Evolutionary conservation across 2,888 invertebrate genomes (phyloP).

Genomic region (Monopis laevigella): DNA sequence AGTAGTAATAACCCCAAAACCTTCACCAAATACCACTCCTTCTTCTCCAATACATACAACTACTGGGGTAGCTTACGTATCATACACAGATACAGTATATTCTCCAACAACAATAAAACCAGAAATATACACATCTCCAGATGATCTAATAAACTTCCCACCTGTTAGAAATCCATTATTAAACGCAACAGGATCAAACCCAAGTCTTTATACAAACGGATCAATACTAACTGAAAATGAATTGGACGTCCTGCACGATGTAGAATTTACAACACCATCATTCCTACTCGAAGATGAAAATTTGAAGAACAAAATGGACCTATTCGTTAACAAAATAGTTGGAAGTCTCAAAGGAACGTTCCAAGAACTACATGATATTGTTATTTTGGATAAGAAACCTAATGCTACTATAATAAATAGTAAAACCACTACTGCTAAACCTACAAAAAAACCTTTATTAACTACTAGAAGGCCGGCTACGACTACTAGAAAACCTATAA

Average conservation of each 20-base stretch:
- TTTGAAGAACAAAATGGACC: slow-evolving; percentile 80
- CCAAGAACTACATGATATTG: slow-evolving; percentile 80
- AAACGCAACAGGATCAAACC: slow-evolving; percentile 71
- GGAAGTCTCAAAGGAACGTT: slow-evolving; percentile 86
- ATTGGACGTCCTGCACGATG: slow-evolving; percentile 54
- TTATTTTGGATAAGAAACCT: slow-evolving; percentile 60
- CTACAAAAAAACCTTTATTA: slow-evolving; percentile 38
- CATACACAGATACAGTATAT: slow-evolving; percentile 30
- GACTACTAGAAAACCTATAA: slow-evolving; percentile 50
- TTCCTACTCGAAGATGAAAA: slow-evolving; percentile 79
- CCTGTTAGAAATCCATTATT: slow-evolving; percentile 86
- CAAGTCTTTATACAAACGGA: slow-evolving; percentile 54
- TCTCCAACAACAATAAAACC: slow-evolving; percentile 44
- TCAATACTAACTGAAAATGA: slow-evolving; percentile 64
- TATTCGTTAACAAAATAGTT: slow-evolving; percentile 85
- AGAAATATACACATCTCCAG: slow-evolving; percentile 73
- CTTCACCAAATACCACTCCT: slow-evolving; percentile 52
- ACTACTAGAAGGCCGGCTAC: slow-evolving; percentile 51
- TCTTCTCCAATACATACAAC: slow-evolving; percentile 28
- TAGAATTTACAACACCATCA: slow-evolving; percentile 79
- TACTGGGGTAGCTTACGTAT: slow-evolving; percentile 26
- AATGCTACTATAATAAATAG: slow-evolving; percentile 35
- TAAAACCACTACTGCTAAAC: slow-evolving; percentile 37
- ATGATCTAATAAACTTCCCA: slow-evolving; percentile 82
- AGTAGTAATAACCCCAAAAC: slow-evolving; percentile 75